phyloP scores from a whole-genome alignment of 2,797 vertebrate genomes.

The Pangasius macronema region DNA sequence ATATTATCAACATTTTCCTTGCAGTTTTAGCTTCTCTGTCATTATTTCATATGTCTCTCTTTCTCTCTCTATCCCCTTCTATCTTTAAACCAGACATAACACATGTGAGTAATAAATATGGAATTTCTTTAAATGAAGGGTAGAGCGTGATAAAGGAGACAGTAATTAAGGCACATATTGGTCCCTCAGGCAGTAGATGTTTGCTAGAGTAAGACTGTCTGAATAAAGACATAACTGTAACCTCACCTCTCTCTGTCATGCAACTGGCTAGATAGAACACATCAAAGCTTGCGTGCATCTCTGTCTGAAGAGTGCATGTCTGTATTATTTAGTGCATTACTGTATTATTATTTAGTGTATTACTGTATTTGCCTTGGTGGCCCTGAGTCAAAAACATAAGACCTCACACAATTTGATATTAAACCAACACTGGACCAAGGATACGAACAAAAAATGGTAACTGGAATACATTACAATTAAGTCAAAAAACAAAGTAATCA shows the following conservation, averaged over 20 bases:
- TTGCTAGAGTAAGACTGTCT: conserved; percentile 54
- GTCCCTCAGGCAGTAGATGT: conserved; percentile 57
- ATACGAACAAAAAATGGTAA: too few species aligned
- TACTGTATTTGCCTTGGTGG: background rate
- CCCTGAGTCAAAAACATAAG: too few species aligned
- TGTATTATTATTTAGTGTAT: too few species aligned
- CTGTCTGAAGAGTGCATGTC: background rate
- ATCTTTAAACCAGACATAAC: conserved; percentile 60
- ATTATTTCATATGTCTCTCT: background rate
- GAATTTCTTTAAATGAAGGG: conserved; percentile 43
- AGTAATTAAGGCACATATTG: conserved; percentile 21
- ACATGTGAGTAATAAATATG: conserved; percentile 58
- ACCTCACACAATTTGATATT: too few species aligned
- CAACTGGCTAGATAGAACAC: background rate
- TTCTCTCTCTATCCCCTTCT: background rate
- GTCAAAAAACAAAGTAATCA: too few species aligned
- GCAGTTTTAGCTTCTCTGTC: too few species aligned
- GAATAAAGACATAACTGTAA: conserved; percentile 61
- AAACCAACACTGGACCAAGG: too few species aligned
- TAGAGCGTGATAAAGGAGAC: conserved; percentile 13
- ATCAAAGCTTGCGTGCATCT: background rate
- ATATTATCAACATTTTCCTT: too few species aligned
- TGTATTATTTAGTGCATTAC: background rate
- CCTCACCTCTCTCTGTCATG: conserved; percentile 40
- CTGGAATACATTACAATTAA: too few species aligned